These are phyloP conservation scores for Lepidochrysops patricia DNA, from an alignment of 2,888 invertebrate species.

Conservation along the genomic window DNA sequence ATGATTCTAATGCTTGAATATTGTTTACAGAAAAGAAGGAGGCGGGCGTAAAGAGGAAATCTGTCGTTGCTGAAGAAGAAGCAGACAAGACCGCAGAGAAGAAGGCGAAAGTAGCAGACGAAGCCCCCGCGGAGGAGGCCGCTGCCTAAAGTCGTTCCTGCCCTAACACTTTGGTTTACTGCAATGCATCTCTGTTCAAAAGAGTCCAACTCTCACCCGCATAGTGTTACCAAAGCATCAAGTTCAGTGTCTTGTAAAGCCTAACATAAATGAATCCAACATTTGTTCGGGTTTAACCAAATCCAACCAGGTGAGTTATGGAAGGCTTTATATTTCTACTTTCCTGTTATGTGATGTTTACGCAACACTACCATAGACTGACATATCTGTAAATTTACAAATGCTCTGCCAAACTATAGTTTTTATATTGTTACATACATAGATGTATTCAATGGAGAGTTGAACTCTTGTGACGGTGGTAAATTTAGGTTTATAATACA, in stretches of 20 bases:
- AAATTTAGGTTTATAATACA: constrained; percentile 61
- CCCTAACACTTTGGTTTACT: constrained; percentile 57
- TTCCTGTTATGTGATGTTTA: constrained; percentile 1
- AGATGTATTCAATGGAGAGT: constrained; percentile 40
- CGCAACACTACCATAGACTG: constrained; percentile 14
- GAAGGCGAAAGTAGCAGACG: constrained; percentile 80
- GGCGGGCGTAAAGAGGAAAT: constrained; percentile 81
- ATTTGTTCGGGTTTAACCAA: no score
- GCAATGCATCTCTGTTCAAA: constrained; percentile 65
- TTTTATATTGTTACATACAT: constrained; percentile 45
- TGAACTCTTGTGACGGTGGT: constrained; percentile 65
- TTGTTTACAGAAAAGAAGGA: constrained; percentile 61
- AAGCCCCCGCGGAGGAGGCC: constrained; percentile 67
- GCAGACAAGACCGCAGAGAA: constrained; percentile 80
- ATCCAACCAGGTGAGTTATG: no score
- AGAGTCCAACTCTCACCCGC: constrained; percentile 56
- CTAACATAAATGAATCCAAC: no score
- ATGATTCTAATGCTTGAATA: neutral
- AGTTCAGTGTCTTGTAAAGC: neutral
- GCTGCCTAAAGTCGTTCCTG: constrained; percentile 63
- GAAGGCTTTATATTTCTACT: no score
- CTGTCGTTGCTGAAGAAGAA: constrained; percentile 71
- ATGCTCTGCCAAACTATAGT: constrained; percentile 44
- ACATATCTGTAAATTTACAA: constrained; percentile 47
- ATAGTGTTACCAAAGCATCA: constrained; percentile 20